Evolutionary conservation across 2,113 vertebrate genomes (phyloP), one percentile per base, ranked within the genome.

Genomic region (Pseudorectes ferrugineus): DNA sequence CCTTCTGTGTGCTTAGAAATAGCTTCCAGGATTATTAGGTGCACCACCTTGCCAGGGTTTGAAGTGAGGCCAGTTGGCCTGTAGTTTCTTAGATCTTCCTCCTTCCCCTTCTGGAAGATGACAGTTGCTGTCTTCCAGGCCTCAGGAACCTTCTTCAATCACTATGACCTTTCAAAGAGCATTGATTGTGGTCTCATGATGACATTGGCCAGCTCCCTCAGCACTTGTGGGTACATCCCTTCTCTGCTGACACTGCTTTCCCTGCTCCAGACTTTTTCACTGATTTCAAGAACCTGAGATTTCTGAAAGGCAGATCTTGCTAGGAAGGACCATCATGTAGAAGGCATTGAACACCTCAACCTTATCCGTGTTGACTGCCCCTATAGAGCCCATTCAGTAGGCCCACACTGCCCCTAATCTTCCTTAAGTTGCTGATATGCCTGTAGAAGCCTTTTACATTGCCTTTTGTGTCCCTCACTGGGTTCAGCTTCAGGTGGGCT

Each of bases 361-460:
- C 14, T 43, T 71, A 29, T 19, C 28, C 0, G 0, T 55, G n/a
- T 25, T 5, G 3, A 5, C 23, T 42, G 40, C 35, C 59, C 12
- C 38, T 12, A 3, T 5, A 13, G 52, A 35, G 36, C 42, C 35
- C 33, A 4, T 73, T 73, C 40, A 85, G n/a, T n/a, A 61, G 51
- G 18, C 18, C 36, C 24, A 22, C 5, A 5, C 28, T 57, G 14
- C 8, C 14, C 35, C 25, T n/a, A 1, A 5, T 40, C 19, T 85
- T 61, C 21, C 49, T 52, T 29, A 38, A 59, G 20, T 35, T 67
- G 29, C 31, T 80, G 38, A 40, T 48, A 14, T 9, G 24, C 35
- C n/a, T 61, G 12, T 57, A 71, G 25, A 85, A 79, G 22, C 31
- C 46, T 82, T 78, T 72, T 55, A 24, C 48, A 17, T 33, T 71